phyloP scores from a whole-genome alignment of 2,888 invertebrate species.

The Priapulus caudatus region DNA sequence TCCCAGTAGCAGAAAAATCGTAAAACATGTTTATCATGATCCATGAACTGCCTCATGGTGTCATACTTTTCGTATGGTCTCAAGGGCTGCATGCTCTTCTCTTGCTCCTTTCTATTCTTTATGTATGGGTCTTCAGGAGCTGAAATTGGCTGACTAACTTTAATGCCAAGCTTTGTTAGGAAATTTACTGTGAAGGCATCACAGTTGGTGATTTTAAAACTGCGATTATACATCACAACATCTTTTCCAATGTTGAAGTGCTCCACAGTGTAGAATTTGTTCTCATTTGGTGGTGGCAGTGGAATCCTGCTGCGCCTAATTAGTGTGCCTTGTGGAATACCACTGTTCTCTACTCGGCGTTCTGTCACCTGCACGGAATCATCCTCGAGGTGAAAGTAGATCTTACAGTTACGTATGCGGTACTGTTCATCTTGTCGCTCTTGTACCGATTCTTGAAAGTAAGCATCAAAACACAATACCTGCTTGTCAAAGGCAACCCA shows the following conservation, averaged over 20 bases:
- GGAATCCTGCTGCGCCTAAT: conserved; percentile 70
- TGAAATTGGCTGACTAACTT: conserved; percentile 43
- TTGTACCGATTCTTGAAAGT: conserved; percentile 63
- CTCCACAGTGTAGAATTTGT: conserved; percentile 65
- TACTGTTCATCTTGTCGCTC: conserved; percentile 56
- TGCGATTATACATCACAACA: conserved; percentile 64
- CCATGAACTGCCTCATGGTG: conserved; percentile 64
- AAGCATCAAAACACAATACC: conserved; percentile 64
- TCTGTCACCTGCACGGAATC: conserved; percentile 78
- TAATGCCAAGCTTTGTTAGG: conserved; percentile 67
- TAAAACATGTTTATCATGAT: conserved; percentile 57
- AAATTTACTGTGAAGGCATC: conserved; percentile 76
- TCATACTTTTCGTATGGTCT: conserved; percentile 39
- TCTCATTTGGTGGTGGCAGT: conserved; percentile 55
- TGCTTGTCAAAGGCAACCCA: conserved; percentile 83
- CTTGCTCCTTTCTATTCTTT: conserved; percentile 40
- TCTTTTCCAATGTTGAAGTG: conserved; percentile 75
- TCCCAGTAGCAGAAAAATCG: conserved; percentile 84
- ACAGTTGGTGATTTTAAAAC: conserved; percentile 67
- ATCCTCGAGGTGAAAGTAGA: conserved; percentile 77
- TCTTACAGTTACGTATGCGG: conserved; percentile 63
- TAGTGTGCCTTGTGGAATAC: conserved; percentile 68
- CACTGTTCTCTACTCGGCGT: conserved; percentile 67
- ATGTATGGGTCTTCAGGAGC: conserved; percentile 17
- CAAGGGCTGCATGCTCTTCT: conserved; percentile 38